These are phyloP conservation scores for Anneissia japonica DNA, from an alignment of 35 echinoderm and acorn worm genomes.

Conservation along the genomic window DNA sequence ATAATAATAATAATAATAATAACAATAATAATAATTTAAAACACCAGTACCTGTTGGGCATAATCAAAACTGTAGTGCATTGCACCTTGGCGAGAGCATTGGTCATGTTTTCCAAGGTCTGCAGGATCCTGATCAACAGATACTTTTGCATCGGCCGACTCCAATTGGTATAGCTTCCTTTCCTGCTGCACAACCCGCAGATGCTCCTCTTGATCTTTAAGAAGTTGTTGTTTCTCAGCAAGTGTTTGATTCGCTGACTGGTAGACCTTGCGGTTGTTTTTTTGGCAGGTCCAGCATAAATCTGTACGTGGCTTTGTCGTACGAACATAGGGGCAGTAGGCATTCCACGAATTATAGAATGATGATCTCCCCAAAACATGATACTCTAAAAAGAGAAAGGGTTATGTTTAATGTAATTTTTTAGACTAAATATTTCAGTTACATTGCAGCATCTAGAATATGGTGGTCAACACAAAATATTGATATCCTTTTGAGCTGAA, in stretches of 20 bases:
- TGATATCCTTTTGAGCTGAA: no score
- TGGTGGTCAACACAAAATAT: no score
- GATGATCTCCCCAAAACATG: neutral
- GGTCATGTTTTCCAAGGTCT: conserved; percentile 23
- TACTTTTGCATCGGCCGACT: conserved; percentile 24
- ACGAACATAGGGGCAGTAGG: conserved; percentile 30
- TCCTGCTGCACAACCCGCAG: conserved; percentile 25
- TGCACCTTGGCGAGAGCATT: conserved; percentile 2
- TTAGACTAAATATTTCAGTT: no score
- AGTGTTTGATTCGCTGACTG: conserved; percentile 6
- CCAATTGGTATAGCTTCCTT: conserved; percentile 8
- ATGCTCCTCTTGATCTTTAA: conserved; percentile 35
- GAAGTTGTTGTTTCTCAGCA: neutral
- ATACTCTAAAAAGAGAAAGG: no score
- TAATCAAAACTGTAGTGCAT: conserved; percentile 72
- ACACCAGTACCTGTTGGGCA: conserved; percentile 48
- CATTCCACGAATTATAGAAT: conserved; percentile 15
- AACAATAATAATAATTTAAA: no score
- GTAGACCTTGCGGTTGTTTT: conserved; percentile 28
- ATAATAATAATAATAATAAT: no score
- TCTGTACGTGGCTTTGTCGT: conserved; percentile 30
- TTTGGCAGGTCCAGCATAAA: conserved; percentile 57
- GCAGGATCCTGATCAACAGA: conserved; percentile 6
- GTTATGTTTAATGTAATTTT: no score
- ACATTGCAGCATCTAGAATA: no score